Conservation (phyloP, 2,113 vertebrate species). For the Morone saxatilis region DNA sequence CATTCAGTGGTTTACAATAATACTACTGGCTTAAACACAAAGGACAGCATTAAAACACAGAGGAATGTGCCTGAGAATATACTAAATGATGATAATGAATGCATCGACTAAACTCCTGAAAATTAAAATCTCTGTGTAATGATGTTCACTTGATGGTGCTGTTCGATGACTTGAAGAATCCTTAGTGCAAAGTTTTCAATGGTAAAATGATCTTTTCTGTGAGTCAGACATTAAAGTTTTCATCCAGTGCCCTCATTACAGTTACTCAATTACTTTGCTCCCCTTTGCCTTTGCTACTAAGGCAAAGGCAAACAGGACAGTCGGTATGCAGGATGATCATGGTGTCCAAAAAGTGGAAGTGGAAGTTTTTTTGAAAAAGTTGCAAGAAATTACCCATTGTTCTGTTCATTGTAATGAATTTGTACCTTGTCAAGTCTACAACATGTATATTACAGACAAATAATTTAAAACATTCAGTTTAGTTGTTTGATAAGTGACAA, state of each 20-base stretch:
- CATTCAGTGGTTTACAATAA: background rate
- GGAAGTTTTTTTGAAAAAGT: conserved; percentile 20
- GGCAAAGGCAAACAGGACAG: conserved; percentile 39
- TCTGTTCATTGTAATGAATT: background rate
- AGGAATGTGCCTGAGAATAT: background rate
- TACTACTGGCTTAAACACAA: background rate
- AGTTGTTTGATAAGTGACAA: background rate
- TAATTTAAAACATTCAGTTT: too few relatives aligned
- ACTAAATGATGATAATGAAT: conserved; percentile 11
- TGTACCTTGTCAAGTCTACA: background rate
- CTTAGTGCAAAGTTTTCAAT: background rate
- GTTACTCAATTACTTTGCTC: conserved; percentile 9
- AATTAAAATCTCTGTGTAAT: conserved; percentile 1
- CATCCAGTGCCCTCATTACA: conserved; percentile 14
- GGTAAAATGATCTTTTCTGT: background rate
- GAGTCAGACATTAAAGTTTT: conserved; percentile 32
- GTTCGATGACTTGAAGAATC: conserved; percentile 5
- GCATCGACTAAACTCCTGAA: conserved; percentile 3
- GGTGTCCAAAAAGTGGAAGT: background rate
- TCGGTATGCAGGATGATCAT: conserved; percentile 14
- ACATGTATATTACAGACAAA: background rate
- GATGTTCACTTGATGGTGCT: conserved; percentile 1
- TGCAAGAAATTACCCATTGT: background rate
- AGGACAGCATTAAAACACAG: background rate
- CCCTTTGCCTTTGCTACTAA: conserved; percentile 8